Conservation (phyloP, 2,797 vertebrate genomes). For the Schizothorax lantsangensis region DNA sequence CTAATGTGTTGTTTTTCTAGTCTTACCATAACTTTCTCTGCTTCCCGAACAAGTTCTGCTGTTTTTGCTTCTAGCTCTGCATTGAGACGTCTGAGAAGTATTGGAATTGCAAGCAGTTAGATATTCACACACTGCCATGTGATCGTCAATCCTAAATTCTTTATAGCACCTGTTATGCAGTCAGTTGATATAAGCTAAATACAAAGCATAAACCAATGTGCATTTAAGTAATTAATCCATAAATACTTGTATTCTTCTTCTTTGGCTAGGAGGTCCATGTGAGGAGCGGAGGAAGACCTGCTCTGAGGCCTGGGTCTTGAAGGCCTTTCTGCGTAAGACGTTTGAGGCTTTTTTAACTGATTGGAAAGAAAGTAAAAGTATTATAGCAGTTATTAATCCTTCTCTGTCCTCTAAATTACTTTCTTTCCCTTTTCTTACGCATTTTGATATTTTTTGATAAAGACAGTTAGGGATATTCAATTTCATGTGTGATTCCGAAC, state of each 20-base stretch:
- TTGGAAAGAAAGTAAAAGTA: constrained; percentile 8
- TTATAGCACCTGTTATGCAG: neutral
- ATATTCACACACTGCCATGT: neutral
- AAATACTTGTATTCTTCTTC: constrained; percentile 87
- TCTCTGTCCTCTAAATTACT: neutral
- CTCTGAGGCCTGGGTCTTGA: constrained; percentile 49
- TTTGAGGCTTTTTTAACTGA: constrained; percentile 64
- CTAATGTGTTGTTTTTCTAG: neutral
- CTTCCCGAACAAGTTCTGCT: constrained; percentile 85
- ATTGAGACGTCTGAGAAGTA: constrained; percentile 82
- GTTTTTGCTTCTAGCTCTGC: constrained; percentile 93
- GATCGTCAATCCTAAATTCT: neutral
- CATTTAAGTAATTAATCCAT: constrained; percentile 10
- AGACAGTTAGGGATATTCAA: neutral
- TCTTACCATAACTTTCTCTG: constrained; percentile 90
- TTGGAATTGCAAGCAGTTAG: neutral
- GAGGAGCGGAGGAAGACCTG: constrained; percentile 64
- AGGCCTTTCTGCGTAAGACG: constrained; percentile 56
- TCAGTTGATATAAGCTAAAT: neutral
- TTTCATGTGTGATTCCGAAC: neutral
- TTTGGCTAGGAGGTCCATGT: constrained; percentile 76
- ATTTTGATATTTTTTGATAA: neutral
- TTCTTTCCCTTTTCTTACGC: neutral
- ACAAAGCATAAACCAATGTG: neutral
- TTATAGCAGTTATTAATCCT: neutral